These are phyloP conservation scores for Nothobranchius kuhntae DNA, from an alignment of 2,113 vertebrate genomes.

Conservation along the genomic window DNA sequence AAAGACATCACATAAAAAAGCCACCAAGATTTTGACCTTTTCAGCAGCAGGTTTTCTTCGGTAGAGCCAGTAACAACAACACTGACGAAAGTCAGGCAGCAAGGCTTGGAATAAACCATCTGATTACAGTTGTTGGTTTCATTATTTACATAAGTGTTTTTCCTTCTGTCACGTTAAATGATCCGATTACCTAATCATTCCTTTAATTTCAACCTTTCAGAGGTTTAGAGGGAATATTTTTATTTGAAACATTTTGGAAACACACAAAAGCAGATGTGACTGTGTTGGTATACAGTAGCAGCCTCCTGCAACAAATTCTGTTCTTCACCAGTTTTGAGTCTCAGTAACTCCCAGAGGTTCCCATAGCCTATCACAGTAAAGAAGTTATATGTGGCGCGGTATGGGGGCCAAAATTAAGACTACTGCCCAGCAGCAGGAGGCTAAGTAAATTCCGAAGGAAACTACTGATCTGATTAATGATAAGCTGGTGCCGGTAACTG, in stretches of 20 bases:
- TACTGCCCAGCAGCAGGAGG: too few species aligned
- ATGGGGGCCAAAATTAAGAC: too few species aligned
- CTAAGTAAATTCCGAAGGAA: too few species aligned
- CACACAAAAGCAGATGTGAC: not conserved
- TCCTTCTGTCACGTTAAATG: not conserved
- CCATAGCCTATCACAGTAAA: too few species aligned
- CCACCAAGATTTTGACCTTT: not conserved
- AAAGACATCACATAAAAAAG: not conserved
- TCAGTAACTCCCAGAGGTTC: too few species aligned
- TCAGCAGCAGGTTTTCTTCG: too few species aligned
- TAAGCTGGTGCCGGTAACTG: too few species aligned
- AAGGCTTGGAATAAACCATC: not conserved
- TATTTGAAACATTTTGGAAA: not conserved
- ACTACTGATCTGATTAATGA: too few species aligned
- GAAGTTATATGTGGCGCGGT: too few species aligned
- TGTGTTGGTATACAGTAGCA: not conserved
- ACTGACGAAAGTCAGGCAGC: conserved; percentile 3
- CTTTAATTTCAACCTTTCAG: not conserved
- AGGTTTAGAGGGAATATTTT: not conserved
- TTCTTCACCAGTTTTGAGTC: too few species aligned
- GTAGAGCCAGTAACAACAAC: not conserved
- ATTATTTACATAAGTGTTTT: not conserved
- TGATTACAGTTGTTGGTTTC: conserved; percentile 5
- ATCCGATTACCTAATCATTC: not conserved
- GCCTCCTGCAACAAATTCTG: too few species aligned